phyloP scores from a whole-genome alignment of 2,113 vertebrate genomes.

The Solea senegalensis region DNA sequence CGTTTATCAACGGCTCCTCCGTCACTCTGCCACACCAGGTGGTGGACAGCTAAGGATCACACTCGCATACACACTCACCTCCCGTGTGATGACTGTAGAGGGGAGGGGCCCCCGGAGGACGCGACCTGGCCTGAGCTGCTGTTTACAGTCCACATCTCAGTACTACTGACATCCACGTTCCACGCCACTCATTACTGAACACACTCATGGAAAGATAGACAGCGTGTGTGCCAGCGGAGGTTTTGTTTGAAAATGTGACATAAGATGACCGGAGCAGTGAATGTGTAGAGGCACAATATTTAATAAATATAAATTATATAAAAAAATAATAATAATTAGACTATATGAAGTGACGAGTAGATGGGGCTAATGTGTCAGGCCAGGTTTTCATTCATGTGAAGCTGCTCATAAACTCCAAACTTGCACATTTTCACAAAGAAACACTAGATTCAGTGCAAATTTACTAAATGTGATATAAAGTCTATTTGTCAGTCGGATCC shows the following conservation, averaged over 20 bases:
- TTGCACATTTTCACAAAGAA: too few relatives aligned
- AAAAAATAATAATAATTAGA: not conserved
- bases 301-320: not conserved
- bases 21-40: constrained; percentile 95
- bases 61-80: constrained; percentile 7
- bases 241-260: constrained; percentile 16
- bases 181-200: constrained; percentile 11
- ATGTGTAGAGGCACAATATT: not conserved
- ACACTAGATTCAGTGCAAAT: too few relatives aligned
- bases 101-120: not conserved
- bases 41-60: constrained; percentile 87
- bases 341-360: not conserved
- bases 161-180: not conserved
- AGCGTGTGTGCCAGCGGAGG: not conserved
- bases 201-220: constrained; percentile 14
- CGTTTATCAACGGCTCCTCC: constrained; percentile 86
- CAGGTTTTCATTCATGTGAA: too few relatives aligned
- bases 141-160: constrained; percentile 16
- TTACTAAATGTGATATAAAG: too few relatives aligned
- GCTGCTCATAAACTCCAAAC: too few relatives aligned
- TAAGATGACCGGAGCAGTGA: not conserved
- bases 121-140: not conserved
- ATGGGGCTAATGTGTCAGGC: too few relatives aligned
- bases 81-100: constrained; percentile 6
- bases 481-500: too few relatives aligned